phyloP scores from a whole-genome alignment of 2,113 vertebrate genomes.

The Callithrix jacchus region DNA sequence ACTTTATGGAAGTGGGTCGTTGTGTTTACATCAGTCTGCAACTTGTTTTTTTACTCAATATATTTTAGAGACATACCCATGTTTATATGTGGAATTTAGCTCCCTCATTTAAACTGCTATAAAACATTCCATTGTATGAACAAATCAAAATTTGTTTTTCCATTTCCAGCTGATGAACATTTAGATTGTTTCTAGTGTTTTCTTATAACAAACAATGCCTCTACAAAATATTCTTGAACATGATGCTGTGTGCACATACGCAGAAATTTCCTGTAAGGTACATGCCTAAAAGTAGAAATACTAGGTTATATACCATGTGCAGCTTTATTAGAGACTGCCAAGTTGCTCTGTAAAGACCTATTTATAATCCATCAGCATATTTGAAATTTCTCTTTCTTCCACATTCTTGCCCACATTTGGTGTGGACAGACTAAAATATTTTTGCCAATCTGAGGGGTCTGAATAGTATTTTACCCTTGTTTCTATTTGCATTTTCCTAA shows the following conservation, averaged over 20 bases:
- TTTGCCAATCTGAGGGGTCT: conserved; percentile 23
- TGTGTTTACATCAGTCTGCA: background rate
- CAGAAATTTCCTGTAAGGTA: background rate
- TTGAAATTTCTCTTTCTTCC: background rate
- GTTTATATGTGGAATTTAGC: background rate
- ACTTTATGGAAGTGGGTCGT: background rate
- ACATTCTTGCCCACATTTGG: conserved; percentile 35
- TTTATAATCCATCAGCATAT: conserved; percentile 26
- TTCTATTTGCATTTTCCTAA: conserved; percentile 56
- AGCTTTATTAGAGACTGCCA: background rate
- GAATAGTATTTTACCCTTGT: conserved; percentile 35
- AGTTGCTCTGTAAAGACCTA: background rate
- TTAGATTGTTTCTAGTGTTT: conserved; percentile 11
- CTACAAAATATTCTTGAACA: background rate
- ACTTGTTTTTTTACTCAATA: background rate
- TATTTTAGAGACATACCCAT: conserved; percentile 18
- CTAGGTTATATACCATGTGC: background rate
- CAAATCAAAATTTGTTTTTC: conserved; percentile 28
- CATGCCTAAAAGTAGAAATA: background rate
- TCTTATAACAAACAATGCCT: conserved; percentile 4
- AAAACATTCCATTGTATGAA: background rate
- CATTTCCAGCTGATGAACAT: conserved; percentile 14
- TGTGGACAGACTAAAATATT: conserved; percentile 3
- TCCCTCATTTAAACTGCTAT: background rate
- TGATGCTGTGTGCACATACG: background rate